Conservation (phyloP, 2,797 vertebrate species). For the Pseudotriccus pelzelni region DNA sequence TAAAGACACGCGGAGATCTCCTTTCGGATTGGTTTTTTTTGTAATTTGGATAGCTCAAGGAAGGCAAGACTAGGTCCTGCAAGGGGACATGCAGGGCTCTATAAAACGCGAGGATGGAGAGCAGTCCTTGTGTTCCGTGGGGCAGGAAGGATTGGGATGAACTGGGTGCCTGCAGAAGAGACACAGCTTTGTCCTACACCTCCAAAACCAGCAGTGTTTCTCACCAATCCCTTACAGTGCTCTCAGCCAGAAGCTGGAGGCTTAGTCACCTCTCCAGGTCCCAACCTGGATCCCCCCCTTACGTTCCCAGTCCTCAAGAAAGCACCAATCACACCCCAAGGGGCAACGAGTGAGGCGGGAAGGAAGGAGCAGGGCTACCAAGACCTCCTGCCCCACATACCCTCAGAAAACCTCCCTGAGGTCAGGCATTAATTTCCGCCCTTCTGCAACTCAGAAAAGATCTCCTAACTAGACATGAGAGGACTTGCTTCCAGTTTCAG, state of each 20-base stretch:
- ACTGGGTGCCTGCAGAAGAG: not conserved
- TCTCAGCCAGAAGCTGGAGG: not conserved
- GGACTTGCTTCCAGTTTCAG: not conserved
- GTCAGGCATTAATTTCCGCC: not conserved
- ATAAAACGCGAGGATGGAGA: not conserved
- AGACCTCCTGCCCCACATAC: rapidly evolving
- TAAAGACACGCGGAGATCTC: not conserved
- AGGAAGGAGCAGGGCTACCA: not conserved
- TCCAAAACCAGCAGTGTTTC: not conserved
- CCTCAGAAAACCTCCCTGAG: not conserved
- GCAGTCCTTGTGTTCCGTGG: not conserved
- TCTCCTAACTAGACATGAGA: not conserved
- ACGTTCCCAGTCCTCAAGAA: not conserved
- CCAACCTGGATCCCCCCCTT: not conserved
- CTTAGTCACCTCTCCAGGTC: not conserved
- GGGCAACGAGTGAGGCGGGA: not conserved
- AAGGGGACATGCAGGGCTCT: rapidly evolving
- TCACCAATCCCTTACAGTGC: not conserved
- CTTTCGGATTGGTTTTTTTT: rapidly evolving
- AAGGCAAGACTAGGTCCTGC: not conserved
- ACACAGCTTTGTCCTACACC: not conserved
- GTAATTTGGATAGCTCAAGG: not conserved
- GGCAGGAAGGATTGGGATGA: not conserved
- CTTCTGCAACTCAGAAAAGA: not conserved
- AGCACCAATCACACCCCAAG: not conserved